phyloP scores from a whole-genome alignment of 2,888 invertebrate species.

The Metallyticus violacea region DNA sequence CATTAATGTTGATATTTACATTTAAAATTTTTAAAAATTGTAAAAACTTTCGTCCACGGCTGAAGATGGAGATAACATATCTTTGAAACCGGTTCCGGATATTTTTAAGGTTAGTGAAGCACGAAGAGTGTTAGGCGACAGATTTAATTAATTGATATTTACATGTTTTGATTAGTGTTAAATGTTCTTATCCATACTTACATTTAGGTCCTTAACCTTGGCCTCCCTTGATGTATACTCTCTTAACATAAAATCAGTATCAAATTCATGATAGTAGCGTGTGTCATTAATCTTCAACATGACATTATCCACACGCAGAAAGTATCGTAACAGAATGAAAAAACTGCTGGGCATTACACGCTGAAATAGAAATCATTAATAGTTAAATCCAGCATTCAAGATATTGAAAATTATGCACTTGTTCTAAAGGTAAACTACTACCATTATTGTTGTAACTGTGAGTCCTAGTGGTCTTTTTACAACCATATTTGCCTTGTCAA shows the following conservation, averaged over 20 bases:
- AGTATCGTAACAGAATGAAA: constrained; percentile 86
- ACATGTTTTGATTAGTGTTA: too few species aligned
- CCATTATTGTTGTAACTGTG: too few species aligned
- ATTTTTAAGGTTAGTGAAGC: too few species aligned
- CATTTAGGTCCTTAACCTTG: constrained; percentile 62
- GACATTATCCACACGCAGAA: constrained; percentile 92
- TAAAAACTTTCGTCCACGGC: neutral
- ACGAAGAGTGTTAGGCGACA: too few species aligned
- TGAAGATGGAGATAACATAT: too few species aligned
- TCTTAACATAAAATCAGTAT: constrained; percentile 72
- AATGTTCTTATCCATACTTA: neutral
- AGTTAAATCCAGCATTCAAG: too few species aligned
- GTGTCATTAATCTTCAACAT: constrained; percentile 86
- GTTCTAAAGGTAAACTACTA: too few species aligned
- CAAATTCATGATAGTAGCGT: constrained; percentile 75
- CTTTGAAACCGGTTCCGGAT: too few species aligned
- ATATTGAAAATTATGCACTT: too few species aligned
- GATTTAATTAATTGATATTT: too few species aligned
- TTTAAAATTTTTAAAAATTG: neutral
- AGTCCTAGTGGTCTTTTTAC: too few species aligned
- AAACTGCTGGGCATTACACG: constrained; percentile 95
- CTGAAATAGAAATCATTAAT: constrained; percentile 55
- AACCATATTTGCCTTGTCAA: too few species aligned
- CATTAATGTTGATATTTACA: neutral
- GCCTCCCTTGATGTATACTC: constrained; percentile 82